Evolutionary conservation across 2,797 vertebrate species (phyloP), one percentile per base, ranked within the genome.

Genomic region (Falco novaeseelandiae): DNA sequence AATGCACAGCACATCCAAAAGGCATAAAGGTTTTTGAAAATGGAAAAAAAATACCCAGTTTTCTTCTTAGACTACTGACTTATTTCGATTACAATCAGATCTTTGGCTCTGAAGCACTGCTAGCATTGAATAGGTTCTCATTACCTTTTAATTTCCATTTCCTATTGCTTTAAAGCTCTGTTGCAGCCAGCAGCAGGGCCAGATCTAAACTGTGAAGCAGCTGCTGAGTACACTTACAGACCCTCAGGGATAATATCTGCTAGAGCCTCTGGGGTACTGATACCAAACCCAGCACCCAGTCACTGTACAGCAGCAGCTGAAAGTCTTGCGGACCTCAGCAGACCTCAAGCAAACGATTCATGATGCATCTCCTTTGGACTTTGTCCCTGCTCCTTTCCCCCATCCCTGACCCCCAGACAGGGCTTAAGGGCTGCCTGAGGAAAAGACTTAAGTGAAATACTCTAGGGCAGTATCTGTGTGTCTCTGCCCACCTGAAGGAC

Each of bases 341-440:
- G n/a, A 55, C 20, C 44, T 66, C 58, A 74, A 74, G 51, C 9
- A 36, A 32, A n/a, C 14, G 13, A 14, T 29, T 83, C 2, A 0
- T 71, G 40, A 18, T 8, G 7, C 20, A 48, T 36, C 46, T 72
- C 21, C 30, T 0, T 0, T 11, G 58, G 7, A 15, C 29, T 15
- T 22, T 29, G 21, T 54, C 19, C 32, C 79, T 57, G 5, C 32
- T 89, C 7, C 32, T 63, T 73, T 55, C 7, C 40, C 5, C 22
- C 23, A 51, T 4, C 10, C 9, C 17, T 55, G 25, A 14, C 67
- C 63, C 19, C 42, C 10, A 27, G 44, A 6, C 7, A 59, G 15
- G 40, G 14, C 4, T 30, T 38, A 55, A 67, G n/a, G 48, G 5
- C 17, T 71, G 27, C 36, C 29, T 34, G 23, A 90, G 17, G 55